Percentiles rank a stretch among this genome's conserved stretches.
Conservation (phyloP, 2,888 invertebrate species). For the Pedicia rivosa region DNA sequence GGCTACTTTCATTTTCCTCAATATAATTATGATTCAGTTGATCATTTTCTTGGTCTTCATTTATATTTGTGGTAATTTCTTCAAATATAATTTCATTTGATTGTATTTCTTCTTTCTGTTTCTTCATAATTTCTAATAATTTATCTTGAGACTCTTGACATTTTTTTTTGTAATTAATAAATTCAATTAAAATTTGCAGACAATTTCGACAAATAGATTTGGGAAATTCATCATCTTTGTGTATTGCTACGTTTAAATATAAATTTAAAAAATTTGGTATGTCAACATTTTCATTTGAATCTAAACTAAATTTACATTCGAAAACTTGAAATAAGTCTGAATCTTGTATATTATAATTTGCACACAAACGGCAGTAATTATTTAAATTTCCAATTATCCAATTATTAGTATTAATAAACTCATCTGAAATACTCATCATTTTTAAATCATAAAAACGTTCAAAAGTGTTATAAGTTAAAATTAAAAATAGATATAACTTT, state of each 20-base stretch:
- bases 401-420: slow-evolving; percentile 9
- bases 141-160: neutral
- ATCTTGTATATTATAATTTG: neutral
- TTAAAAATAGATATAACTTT: no score
- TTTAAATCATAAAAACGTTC: no score
- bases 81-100: slow-evolving; percentile 2
- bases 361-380: slow-evolving; percentile 2
- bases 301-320: neutral
- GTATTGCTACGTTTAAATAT: neutral
- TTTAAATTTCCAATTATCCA: slow-evolving; percentile 7
- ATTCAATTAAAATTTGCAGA: neutral
- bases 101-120: neutral
- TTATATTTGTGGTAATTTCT: neutral
- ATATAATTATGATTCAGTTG: no score
- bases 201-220: slow-evolving; percentile 1
- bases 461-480: no score
- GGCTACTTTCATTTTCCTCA: no score
- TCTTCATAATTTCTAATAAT: neutral
- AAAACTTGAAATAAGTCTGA: neutral
- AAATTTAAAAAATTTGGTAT: slow-evolving; percentile 1
- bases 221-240: neutral
- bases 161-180: slow-evolving; percentile 3
- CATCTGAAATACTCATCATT: neutral
- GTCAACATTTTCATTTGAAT: neutral
- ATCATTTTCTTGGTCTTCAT: neutral